Evolutionary conservation across 2,888 invertebrate species (phyloP).

Genomic region (Maniola hyperantus): DNA sequence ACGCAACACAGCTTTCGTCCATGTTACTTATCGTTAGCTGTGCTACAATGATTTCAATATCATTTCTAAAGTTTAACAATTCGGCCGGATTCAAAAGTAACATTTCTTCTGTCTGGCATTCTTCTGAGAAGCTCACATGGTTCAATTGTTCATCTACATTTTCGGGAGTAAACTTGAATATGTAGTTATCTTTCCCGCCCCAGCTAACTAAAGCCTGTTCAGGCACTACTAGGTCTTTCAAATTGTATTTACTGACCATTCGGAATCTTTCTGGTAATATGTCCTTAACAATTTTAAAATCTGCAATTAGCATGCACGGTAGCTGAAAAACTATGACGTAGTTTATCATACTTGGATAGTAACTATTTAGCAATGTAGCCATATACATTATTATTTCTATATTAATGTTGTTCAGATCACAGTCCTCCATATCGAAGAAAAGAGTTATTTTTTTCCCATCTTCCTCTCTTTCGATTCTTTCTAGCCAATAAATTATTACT

Average conservation of each 20-base stretch:
- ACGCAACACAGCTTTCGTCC: slow-evolving; percentile 61
- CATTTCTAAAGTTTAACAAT: slow-evolving; percentile 84
- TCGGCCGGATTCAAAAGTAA: slow-evolving; percentile 83
- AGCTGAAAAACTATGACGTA: slow-evolving; percentile 93
- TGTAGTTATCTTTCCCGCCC: slow-evolving; percentile 88
- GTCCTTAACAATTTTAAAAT: slow-evolving; percentile 92
- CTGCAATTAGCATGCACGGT: slow-evolving; percentile 94
- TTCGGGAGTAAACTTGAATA: slow-evolving; percentile 85
- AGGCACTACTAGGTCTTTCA: slow-evolving; percentile 87
- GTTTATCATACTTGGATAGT: slow-evolving; percentile 92
- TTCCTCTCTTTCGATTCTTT: slow-evolving; percentile 86
- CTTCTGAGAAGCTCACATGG: slow-evolving; percentile 37
- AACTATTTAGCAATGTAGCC: slow-evolving; percentile 90
- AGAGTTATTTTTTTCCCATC: slow-evolving; percentile 88
- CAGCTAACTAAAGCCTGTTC: slow-evolving; percentile 87
- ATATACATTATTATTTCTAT: slow-evolving; percentile 92
- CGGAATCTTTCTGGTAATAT: slow-evolving; percentile 92
- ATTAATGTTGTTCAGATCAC: slow-evolving; percentile 91
- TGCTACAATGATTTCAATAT: slow-evolving; percentile 83
- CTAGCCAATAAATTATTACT: slow-evolving; percentile 91
- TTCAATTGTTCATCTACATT: slow-evolving; percentile 41
- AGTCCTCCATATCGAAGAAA: slow-evolving; percentile 92
- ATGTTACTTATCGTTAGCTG: slow-evolving; percentile 85
- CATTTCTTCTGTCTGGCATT: slow-evolving; percentile 60
- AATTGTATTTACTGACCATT: slow-evolving; percentile 87